Evolutionary conservation across 2,888 invertebrate genomes (phyloP).

Genomic region (Drosophila trichaetosa): DNA sequence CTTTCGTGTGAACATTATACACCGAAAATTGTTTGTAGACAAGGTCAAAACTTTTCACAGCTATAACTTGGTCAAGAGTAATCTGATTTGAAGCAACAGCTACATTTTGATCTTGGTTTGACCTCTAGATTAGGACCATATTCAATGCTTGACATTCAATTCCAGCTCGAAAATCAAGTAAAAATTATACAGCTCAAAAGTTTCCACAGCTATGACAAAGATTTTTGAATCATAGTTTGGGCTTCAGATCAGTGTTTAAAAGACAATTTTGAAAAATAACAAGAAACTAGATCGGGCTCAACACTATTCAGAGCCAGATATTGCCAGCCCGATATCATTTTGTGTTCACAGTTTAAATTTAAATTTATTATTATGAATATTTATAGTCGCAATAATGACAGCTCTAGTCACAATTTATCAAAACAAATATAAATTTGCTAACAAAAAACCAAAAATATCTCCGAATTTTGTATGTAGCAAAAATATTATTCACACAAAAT

Average conservation of each 20-base stretch:
- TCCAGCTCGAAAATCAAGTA: background rate
- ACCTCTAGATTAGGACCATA: background rate
- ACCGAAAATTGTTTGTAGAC: background rate
- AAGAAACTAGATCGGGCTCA: background rate
- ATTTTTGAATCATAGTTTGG: background rate
- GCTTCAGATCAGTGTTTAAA: background rate
- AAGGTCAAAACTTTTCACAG: background rate
- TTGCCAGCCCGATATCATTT: background rate
- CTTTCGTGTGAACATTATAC: background rate
- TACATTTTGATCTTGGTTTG: background rate
- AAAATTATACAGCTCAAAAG: background rate
- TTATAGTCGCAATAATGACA: background rate
- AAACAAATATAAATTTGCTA: slow-evolving; percentile 7
- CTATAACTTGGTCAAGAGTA: background rate
- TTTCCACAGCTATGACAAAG: background rate
- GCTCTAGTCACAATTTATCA: slow-evolving; percentile 14
- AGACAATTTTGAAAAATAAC: too few species aligned
- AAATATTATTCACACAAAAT: slow-evolving; percentile 20
- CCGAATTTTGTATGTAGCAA: slow-evolving; percentile 1
- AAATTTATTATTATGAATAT: background rate
- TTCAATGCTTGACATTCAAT: background rate
- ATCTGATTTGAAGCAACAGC: background rate
- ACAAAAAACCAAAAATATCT: background rate
- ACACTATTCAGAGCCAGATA: background rate
- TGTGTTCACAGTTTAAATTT: background rate